These are phyloP conservation scores for Todiramphus chloris DNA, from an alignment of 2,113 vertebrate genomes.

Conservation along the genomic window DNA sequence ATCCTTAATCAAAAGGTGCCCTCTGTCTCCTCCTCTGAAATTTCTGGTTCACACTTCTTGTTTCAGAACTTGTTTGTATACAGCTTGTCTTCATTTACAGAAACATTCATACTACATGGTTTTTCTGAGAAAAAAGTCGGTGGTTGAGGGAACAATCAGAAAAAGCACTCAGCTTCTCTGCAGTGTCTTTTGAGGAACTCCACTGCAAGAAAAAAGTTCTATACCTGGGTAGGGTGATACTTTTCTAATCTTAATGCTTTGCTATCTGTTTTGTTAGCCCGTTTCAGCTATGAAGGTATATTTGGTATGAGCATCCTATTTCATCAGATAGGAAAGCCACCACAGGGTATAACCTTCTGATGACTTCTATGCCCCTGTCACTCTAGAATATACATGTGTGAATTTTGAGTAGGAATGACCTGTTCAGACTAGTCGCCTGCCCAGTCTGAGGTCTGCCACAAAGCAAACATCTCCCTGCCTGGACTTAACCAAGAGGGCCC, in stretches of 20 bases:
- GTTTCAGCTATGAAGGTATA: background rate
- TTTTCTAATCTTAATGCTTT: background rate
- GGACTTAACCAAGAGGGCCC: accelerated
- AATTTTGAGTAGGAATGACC: background rate
- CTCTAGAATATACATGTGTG: background rate
- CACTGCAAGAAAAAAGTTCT: background rate
- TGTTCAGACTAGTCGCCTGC: background rate
- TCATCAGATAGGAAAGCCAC: background rate
- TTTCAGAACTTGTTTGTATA: background rate
- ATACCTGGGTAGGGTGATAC: background rate
- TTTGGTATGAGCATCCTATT: background rate
- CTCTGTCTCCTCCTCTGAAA: background rate
- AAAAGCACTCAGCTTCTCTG: background rate
- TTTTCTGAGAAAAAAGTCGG: background rate
- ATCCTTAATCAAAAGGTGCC: background rate
- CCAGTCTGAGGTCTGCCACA: background rate
- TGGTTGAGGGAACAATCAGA: background rate
- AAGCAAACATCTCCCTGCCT: background rate
- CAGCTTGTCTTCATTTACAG: background rate
- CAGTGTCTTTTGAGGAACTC: background rate
- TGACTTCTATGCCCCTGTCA: background rate
- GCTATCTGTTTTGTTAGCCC: background rate
- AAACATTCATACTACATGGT: background rate
- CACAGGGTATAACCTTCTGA: background rate
- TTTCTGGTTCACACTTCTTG: background rate